phyloP scores from a whole-genome alignment of 2,113 vertebrate genomes.

The Callaeas wilsoni region DNA sequence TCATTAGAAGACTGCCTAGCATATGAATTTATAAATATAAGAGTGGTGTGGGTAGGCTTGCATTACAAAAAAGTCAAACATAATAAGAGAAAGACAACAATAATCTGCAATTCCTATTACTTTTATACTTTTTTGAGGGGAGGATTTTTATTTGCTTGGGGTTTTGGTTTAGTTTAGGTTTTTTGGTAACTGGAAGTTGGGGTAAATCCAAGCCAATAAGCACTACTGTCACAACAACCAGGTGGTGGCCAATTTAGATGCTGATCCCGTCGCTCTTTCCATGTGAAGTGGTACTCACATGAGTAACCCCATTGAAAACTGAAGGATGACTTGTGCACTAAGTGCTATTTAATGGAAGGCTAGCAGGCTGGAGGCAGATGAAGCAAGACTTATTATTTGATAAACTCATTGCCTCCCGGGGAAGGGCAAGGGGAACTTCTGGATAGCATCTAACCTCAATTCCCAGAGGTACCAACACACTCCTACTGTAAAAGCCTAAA shows the following conservation, averaged over 20 bases:
- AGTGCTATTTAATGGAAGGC: not conserved
- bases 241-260: not conserved
- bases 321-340: not conserved
- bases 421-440: not conserved
- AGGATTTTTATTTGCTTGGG: not conserved
- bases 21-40: conserved; percentile 21
- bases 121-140: not conserved
- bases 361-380: not conserved
- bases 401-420: not conserved
- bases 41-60: not conserved
- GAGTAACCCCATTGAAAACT: not conserved
- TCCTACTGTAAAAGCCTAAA: not conserved
- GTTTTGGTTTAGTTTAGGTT: not conserved
- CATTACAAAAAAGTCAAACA: not conserved
- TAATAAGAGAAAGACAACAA: not conserved
- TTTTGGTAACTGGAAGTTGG: not conserved
- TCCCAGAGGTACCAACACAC: not conserved
- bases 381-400: not conserved
- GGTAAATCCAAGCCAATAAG: not conserved
- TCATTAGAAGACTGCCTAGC: not conserved
- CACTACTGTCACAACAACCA: not conserved
- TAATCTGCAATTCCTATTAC: not conserved
- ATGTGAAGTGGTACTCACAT: not conserved
- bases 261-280: not conserved
- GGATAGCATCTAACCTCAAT: not conserved